phyloP scores from a whole-genome alignment of 2,888 invertebrate genomes.

The Deladenus siricidicola region DNA sequence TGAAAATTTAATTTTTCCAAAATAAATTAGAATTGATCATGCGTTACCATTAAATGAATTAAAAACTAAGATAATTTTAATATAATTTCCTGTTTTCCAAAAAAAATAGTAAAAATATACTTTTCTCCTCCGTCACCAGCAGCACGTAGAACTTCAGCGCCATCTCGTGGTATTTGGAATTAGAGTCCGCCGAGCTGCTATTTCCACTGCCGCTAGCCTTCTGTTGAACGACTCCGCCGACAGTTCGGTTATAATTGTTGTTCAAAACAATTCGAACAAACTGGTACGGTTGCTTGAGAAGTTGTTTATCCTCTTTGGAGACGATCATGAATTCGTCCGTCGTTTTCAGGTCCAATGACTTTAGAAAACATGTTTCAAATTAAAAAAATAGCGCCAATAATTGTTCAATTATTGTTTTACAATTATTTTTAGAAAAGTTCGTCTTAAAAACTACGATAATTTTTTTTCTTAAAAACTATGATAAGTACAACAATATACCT shows the following conservation, averaged over 20 bases:
- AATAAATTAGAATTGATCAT: no score
- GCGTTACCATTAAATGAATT: no score
- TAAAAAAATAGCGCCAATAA: no score
- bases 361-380: background rate
- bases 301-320: constrained; percentile 16
- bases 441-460: no score
- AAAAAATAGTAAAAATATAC: no score
- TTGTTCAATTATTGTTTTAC: no score
- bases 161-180: constrained; percentile 14
- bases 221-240: background rate
- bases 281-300: constrained; percentile 7
- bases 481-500: constrained; percentile 18
- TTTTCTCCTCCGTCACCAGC: constrained; percentile 22
- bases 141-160: constrained; percentile 33
- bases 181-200: background rate
- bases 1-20: no score
- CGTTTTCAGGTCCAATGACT: constrained; percentile 7
- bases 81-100: no score
- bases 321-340: constrained; percentile 35
- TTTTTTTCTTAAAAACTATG: no score
- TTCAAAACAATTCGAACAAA: constrained; percentile 7
- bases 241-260: background rate
- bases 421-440: background rate
- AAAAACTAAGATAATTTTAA: background rate
- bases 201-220: background rate